Conservation (phyloP, 2,113 vertebrate genomes). For the Macrotis lagotis region DNA sequence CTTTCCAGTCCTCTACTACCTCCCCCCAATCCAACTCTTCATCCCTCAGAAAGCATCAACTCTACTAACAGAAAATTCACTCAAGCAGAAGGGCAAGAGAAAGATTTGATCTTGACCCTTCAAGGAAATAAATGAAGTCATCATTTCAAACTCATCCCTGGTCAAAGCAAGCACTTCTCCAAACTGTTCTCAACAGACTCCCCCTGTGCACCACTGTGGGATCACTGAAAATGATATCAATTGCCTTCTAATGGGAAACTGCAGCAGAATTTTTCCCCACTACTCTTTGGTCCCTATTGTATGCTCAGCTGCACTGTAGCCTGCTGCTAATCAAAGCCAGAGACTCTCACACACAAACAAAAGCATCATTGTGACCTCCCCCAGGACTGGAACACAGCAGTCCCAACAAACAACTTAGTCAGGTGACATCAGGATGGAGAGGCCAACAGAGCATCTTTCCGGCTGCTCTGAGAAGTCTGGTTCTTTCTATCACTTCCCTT, state of each 20-base stretch:
- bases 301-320: slow-evolving; percentile 79
- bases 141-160: background rate
- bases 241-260: slow-evolving; percentile 68
- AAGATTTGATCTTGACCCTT: background rate
- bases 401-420: slow-evolving; percentile 77
- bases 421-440: slow-evolving; percentile 71
- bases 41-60: slow-evolving; percentile 20
- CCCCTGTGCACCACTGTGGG: slow-evolving; percentile 47
- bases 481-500: background rate
- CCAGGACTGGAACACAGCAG: slow-evolving; percentile 72
- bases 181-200: slow-evolving; percentile 72
- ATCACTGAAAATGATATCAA: slow-evolving; percentile 64
- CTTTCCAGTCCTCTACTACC: background rate
- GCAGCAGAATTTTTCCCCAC: slow-evolving; percentile 52
- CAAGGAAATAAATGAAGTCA: background rate
- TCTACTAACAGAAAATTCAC: slow-evolving; percentile 36
- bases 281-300: slow-evolving; percentile 66
- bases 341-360: slow-evolving; percentile 78
- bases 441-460: slow-evolving; percentile 42
- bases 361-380: slow-evolving; percentile 78
- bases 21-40: background rate
- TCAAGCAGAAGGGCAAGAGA: background rate
- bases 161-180: slow-evolving; percentile 51
- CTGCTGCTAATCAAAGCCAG: slow-evolving; percentile 84
- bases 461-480: background rate